Conservation (phyloP, 92 coral and sea anemone species). For the Micromussa lordhowensis region DNA sequence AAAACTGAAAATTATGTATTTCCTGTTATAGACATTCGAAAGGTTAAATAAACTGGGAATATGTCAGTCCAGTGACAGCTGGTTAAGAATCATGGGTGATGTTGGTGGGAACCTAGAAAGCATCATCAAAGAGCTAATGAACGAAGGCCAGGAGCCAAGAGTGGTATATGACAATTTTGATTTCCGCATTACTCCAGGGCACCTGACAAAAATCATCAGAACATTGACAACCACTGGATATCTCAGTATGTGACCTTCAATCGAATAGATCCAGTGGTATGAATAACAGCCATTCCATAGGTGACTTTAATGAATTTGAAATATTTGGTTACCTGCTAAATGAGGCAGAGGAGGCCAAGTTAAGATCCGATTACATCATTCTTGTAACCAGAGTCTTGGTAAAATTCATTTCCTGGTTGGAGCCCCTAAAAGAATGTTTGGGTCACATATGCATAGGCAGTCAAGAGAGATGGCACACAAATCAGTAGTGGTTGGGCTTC, state of each 20-base stretch:
- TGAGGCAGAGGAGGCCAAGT: slow-evolving; percentile 36
- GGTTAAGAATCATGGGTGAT: slow-evolving; percentile 42
- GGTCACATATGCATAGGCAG: slow-evolving; percentile 47
- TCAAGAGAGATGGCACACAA: slow-evolving; percentile 42
- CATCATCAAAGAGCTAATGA: slow-evolving; percentile 20
- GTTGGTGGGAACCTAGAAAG: slow-evolving; percentile 36
- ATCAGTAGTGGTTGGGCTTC: slow-evolving; percentile 50
- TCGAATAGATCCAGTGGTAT: slow-evolving; percentile 34
- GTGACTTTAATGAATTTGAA: slow-evolving; percentile 36
- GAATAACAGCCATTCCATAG: slow-evolving; percentile 47
- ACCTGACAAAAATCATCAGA: slow-evolving; percentile 22
- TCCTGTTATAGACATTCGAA: slow-evolving; percentile 38
- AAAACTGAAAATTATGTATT: not conserved
- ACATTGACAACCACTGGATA: slow-evolving; percentile 63
- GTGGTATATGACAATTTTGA: slow-evolving; percentile 49
- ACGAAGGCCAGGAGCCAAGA: slow-evolving; percentile 32
- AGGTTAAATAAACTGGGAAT: slow-evolving; percentile 13
- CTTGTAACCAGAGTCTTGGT: slow-evolving; percentile 61
- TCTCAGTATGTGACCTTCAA: slow-evolving; percentile 67
- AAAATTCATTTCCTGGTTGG: slow-evolving; percentile 51
- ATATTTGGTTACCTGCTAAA: slow-evolving; percentile 32
- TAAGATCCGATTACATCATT: slow-evolving; percentile 56
- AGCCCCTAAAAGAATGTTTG: slow-evolving; percentile 23
- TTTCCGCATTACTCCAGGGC: slow-evolving; percentile 36
- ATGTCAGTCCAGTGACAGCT: slow-evolving; percentile 45